phyloP scores from a whole-genome alignment of 1,140 invertebrate species.

The Protaetia brevitarsis region DNA sequence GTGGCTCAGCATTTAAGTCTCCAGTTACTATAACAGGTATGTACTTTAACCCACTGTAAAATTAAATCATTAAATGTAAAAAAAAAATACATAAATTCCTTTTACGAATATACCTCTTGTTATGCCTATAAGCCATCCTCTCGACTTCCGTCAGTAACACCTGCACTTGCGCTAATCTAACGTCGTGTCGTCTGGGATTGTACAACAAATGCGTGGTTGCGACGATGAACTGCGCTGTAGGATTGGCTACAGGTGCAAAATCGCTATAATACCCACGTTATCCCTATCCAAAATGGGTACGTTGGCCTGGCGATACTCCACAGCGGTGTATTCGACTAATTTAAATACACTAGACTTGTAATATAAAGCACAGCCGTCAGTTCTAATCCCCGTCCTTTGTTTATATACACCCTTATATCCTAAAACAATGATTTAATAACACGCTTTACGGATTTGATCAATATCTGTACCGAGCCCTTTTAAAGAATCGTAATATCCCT shows the following conservation, averaged over 20 bases:
- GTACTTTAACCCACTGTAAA: conserved; percentile 48
- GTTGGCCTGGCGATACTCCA: conserved; percentile 59
- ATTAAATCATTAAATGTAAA: neutral
- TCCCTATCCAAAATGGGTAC: conserved; percentile 70
- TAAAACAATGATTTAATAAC: conserved; percentile 20
- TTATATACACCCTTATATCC: conserved; percentile 68
- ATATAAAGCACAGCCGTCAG: conserved; percentile 84
- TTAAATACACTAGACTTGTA: conserved; percentile 65
- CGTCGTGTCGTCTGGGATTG: conserved; percentile 83
- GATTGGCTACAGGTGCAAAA: conserved; percentile 56
- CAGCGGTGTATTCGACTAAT: conserved; percentile 57
- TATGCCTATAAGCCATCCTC: conserved; percentile 59
- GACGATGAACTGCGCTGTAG: conserved; percentile 62
- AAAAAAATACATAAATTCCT: neutral
- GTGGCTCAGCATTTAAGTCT: conserved; percentile 81
- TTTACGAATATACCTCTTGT: neutral
- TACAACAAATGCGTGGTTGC: conserved; percentile 94
- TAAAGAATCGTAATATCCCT: conserved; percentile 59
- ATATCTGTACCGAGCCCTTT: conserved; percentile 46
- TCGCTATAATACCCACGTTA: conserved; percentile 82
- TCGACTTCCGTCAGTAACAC: conserved; percentile 81
- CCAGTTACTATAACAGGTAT: conserved; percentile 81
- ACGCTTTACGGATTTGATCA: conserved; percentile 33
- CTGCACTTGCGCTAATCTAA: conserved; percentile 81
- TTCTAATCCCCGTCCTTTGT: conserved; percentile 63